phyloP scores from a whole-genome alignment of 1,140 invertebrate species.

The Chironomus tepperi region DNA sequence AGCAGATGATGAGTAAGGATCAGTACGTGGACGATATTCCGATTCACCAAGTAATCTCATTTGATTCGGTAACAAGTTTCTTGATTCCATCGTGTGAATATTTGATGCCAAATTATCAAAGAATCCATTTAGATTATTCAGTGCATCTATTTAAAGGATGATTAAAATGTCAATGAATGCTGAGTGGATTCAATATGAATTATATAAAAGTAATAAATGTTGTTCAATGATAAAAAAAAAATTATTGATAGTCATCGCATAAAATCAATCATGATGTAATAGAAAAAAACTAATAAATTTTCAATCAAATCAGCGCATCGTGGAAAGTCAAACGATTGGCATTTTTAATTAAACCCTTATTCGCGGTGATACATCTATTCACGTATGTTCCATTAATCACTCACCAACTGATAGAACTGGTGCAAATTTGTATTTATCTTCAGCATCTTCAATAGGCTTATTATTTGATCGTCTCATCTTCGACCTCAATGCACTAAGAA shows the following conservation, averaged over 20 bases:
- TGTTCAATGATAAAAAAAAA: too few relatives aligned
- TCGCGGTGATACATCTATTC: neutral
- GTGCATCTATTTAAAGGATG: neutral
- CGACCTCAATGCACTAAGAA: neutral
- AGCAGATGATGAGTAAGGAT: neutral
- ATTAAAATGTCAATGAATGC: neutral
- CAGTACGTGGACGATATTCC: neutral
- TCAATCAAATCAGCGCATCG: neutral
- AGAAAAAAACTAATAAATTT: slow-evolving; percentile 10
- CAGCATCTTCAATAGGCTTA: neutral
- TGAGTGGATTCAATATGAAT: neutral
- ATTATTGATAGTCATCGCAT: neutral
- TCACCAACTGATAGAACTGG: neutral
- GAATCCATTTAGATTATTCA: slow-evolving; percentile 6
- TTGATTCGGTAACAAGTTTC: neutral
- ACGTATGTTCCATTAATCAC: neutral
- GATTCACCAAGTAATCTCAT: slow-evolving; percentile 2
- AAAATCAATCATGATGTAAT: neutral
- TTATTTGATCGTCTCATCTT: slow-evolving; percentile 17
- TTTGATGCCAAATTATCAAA: slow-evolving; percentile 10
- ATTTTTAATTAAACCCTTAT: neutral
- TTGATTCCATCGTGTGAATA: slow-evolving; percentile 14
- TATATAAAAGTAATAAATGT: too few relatives aligned
- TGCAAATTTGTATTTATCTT: slow-evolving; percentile 11
- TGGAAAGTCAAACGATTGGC: neutral